These are phyloP conservation scores for Nerophis ophidion DNA, from an alignment of 2,113 vertebrate species.

Conservation along the genomic window DNA sequence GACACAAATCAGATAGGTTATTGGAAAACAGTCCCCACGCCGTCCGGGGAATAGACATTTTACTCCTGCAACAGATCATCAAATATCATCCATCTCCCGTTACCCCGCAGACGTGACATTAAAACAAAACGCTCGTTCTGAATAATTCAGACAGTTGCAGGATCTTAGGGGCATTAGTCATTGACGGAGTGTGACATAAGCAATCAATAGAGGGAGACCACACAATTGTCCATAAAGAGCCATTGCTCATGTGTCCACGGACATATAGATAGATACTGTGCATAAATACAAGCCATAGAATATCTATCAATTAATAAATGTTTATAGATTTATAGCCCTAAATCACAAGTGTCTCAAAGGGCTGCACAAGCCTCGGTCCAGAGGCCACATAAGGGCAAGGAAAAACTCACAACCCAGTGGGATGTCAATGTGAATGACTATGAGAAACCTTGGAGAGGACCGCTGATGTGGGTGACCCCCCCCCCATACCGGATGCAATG, in stretches of 20 bases:
- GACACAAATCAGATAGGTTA: constrained; percentile 32
- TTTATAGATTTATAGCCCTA: too few relatives aligned
- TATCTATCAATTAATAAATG: too few relatives aligned
- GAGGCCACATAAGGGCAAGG: too few relatives aligned
- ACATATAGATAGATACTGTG: constrained; percentile 38
- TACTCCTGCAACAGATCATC: constrained; percentile 60
- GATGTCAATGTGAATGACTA: too few relatives aligned
- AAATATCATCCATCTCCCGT: constrained; percentile 62
- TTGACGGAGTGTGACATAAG: constrained; percentile 68
- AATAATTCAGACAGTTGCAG: constrained; percentile 71
- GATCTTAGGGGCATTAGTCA: constrained; percentile 62
- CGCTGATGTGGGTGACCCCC: too few relatives aligned
- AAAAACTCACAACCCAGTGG: too few relatives aligned
- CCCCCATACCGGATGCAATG: too few relatives aligned
- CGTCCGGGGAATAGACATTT: constrained; percentile 47
- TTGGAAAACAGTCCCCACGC: constrained; percentile 38
- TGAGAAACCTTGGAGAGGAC: too few relatives aligned
- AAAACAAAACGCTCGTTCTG: constrained; percentile 69
- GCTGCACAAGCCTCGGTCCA: too few relatives aligned
- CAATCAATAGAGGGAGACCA: constrained; percentile 69
- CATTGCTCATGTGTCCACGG: constrained; percentile 62
- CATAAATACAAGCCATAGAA: too few relatives aligned
- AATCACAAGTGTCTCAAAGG: too few relatives aligned
- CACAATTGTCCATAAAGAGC: constrained; percentile 62
- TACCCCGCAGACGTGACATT: constrained; percentile 62